Evolutionary conservation across 2,113 vertebrate species (phyloP), one percentile per base, ranked within the genome.

Genomic region (Oncorhynchus mykiss): DNA sequence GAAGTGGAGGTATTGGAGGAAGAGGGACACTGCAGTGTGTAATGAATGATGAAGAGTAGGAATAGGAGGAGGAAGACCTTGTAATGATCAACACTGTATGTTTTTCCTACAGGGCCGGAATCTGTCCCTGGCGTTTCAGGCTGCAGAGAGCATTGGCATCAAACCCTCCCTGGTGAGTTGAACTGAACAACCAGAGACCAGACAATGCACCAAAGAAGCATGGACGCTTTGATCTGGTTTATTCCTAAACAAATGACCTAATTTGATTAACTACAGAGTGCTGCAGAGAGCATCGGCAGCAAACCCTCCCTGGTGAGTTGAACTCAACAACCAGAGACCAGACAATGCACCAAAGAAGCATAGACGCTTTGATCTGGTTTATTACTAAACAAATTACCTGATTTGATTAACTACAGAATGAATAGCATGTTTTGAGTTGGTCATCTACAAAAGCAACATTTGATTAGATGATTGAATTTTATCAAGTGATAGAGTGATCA

Each of bases 121-220:
- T 92, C 94, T 99, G 82, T 95, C 95, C 71, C 86, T 99, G 88
- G 97, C 97, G 49, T 99, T 99, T 91, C 95, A 98, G 91, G 97
- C 97, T 3, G 97, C 97, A 0, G 96, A 97, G 92, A 99, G 96
- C 75, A 92, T 99, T 25, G 98, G 97, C 84, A 98, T 99, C 92
- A 98, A 95, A 89, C 91, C 98, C 70, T 97, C 96, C 76, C 91
- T 99, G 95, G 98, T 99, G 87, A 97, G 97, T 92, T 70, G 29
- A 80, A 31, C 8, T n/a, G 59, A 62, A 5, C 48, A 3, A 45
- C n/a, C 25, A 67, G 13, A 13, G 22, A 66, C 64, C 66, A 27
- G 25, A 49, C 65, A 45, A 39, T 29, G 39, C 57, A 2, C 48
- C 74, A 69, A 48, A 69, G 24, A 65, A 59, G 69, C 20, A 57